phyloP scores from a whole-genome alignment of 2,888 invertebrate species.

The Acanthoscelides obtectus region DNA sequence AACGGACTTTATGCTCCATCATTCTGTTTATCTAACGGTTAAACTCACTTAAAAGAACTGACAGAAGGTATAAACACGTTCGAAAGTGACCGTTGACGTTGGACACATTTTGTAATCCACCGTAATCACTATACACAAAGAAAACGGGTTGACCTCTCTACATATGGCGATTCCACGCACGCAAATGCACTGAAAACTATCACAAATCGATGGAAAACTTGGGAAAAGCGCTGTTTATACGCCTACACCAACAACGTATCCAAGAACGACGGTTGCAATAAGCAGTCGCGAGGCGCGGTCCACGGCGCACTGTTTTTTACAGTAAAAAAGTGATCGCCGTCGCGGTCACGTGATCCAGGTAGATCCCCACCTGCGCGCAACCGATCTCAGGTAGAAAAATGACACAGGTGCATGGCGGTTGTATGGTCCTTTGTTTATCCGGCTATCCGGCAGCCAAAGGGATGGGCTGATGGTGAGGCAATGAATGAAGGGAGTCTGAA shows the following conservation, averaged over 20 bases:
- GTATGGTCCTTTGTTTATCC: not conserved
- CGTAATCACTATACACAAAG: not conserved
- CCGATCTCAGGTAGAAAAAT: not conserved
- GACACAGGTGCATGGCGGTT: not conserved
- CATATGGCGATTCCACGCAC: not conserved
- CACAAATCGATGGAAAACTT: not conserved
- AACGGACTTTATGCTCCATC: not conserved
- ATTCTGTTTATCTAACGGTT: not conserved
- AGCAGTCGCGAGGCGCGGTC: not conserved
- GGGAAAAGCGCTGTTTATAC: not conserved
- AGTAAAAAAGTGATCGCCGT: not conserved
- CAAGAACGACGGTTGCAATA: not conserved
- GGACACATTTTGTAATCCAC: not conserved
- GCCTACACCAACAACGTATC: not conserved
- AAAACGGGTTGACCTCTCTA: not conserved
- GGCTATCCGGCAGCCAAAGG: not conserved
- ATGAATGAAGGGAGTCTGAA: not conserved
- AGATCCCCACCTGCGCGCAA: not conserved
- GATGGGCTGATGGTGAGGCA: not conserved
- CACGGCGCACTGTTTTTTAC: not conserved
- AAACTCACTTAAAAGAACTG: not conserved
- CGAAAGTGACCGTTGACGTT: not conserved
- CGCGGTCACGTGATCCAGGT: not conserved
- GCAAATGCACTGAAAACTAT: not conserved
- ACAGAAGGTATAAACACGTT: not conserved